Evolutionary conservation across 2,888 invertebrate species (phyloP).

Genomic region (Artemia sinica): DNA sequence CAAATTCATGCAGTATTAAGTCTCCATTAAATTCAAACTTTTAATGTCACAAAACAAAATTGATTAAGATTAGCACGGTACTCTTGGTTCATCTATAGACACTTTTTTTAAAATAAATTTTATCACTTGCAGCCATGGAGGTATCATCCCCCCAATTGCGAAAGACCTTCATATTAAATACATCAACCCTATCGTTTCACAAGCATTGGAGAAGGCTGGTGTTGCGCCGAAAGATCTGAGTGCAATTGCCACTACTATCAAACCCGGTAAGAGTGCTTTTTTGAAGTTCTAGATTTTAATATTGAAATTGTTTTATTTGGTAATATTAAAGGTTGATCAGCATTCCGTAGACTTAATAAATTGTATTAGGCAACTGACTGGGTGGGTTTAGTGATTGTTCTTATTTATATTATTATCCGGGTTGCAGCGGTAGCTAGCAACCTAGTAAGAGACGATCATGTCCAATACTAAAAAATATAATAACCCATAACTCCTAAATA

Average conservation of each 20-base stretch:
- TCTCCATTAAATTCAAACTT: too few species aligned
- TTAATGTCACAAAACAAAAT: too few species aligned
- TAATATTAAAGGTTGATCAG: slow-evolving; percentile 12
- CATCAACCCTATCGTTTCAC: slow-evolving; percentile 52
- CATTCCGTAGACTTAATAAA: not conserved
- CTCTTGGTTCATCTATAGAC: too few species aligned
- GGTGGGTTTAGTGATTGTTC: too few species aligned
- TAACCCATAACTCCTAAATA: too few species aligned
- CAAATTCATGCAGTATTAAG: too few species aligned
- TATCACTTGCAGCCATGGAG: slow-evolving; percentile 46
- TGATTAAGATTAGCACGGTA: too few species aligned
- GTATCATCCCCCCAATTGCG: slow-evolving; percentile 75
- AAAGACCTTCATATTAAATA: slow-evolving; percentile 57
- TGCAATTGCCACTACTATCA: slow-evolving; percentile 77
- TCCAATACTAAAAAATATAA: too few species aligned
- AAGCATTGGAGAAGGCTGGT: slow-evolving; percentile 44
- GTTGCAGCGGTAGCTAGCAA: too few species aligned
- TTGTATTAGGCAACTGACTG: too few species aligned
- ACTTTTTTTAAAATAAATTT: not conserved
- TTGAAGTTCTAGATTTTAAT: slow-evolving; percentile 12
- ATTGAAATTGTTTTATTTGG: slow-evolving; percentile 19
- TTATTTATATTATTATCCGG: too few species aligned
- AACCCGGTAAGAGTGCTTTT: slow-evolving; percentile 43
- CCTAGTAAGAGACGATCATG: too few species aligned
- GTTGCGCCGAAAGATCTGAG: slow-evolving; percentile 47